Conservation (phyloP, 2,113 vertebrate species). For the Cryptotis parvus region DNA sequence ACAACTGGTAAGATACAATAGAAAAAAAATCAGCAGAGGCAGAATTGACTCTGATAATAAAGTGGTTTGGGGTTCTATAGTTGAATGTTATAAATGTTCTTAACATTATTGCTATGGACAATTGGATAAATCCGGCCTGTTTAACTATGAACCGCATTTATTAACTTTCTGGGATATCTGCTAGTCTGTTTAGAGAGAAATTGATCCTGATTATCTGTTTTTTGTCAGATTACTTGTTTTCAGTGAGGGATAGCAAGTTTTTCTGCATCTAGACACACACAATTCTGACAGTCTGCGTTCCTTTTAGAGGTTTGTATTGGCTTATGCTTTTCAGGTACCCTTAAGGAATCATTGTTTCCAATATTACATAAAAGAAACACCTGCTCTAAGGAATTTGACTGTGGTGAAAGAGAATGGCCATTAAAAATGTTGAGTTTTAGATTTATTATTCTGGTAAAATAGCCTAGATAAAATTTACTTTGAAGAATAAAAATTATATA, state of each 20-base stretch:
- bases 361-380: background rate
- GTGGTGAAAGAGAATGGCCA: background rate
- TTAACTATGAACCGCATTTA: constrained; percentile 49
- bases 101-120: background rate
- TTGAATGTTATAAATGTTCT: constrained; percentile 39
- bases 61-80: background rate
- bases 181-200: constrained; percentile 58
- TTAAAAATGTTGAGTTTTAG: background rate
- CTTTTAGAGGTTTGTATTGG: background rate
- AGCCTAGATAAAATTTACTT: background rate
- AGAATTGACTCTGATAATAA: constrained; percentile 22
- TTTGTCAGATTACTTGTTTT: constrained; percentile 54
- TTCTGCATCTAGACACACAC: background rate
- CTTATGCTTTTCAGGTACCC: background rate
- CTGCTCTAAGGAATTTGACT: background rate
- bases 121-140: constrained; percentile 39
- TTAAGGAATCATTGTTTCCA: background rate
- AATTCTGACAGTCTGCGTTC: constrained; percentile 14
- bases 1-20: background rate
- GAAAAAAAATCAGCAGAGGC: background rate
- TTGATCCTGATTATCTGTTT: constrained; percentile 53
- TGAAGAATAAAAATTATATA: background rate
- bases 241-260: constrained; percentile 21
- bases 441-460: background rate
- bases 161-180: constrained; percentile 22